Evolutionary conservation across 2,888 invertebrate species (phyloP).

Genomic region (Gasteruption jaculator): DNA sequence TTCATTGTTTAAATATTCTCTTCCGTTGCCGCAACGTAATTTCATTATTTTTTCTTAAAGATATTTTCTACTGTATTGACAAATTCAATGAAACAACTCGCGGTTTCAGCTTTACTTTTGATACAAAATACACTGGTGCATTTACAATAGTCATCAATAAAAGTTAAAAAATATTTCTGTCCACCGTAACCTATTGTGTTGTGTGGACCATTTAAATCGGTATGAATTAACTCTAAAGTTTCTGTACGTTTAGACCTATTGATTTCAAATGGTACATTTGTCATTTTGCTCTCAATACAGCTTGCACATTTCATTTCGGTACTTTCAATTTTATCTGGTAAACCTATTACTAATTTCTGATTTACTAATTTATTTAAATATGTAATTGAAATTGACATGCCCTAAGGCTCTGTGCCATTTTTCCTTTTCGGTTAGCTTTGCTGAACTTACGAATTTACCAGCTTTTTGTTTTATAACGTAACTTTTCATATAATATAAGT

Average conservation of each 20-base stretch:
- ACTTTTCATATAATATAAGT: constrained; percentile 5
- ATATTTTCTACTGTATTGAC: constrained; percentile 19
- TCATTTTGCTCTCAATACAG: constrained; percentile 9
- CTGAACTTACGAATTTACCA: background rate
- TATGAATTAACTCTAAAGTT: constrained; percentile 13
- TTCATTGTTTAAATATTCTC: constrained; percentile 19
- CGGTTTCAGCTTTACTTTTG: constrained; percentile 20
- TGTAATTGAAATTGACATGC: constrained; percentile 19
- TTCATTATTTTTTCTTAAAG: constrained; percentile 12
- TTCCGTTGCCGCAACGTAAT: constrained; percentile 19
- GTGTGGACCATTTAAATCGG: constrained; percentile 16
- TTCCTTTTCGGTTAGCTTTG: background rate
- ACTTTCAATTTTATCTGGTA: constrained; percentile 7
- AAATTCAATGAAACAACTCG: constrained; percentile 17
- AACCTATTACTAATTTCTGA: constrained; percentile 2
- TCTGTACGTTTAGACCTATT: constrained; percentile 15
- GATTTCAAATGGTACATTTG: constrained; percentile 21
- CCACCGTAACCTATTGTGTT: constrained; percentile 15
- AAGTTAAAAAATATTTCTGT: constrained; percentile 20
- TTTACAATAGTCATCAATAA: constrained; percentile 19
- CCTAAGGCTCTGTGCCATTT: constrained; percentile 15
- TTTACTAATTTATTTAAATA: constrained; percentile 10
- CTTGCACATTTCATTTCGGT: constrained; percentile 8
- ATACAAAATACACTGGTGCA: constrained; percentile 18
- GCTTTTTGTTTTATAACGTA: background rate